These are phyloP conservation scores for Mustela nigripes DNA, from an alignment of 2,113 vertebrate species.

Conservation along the genomic window DNA sequence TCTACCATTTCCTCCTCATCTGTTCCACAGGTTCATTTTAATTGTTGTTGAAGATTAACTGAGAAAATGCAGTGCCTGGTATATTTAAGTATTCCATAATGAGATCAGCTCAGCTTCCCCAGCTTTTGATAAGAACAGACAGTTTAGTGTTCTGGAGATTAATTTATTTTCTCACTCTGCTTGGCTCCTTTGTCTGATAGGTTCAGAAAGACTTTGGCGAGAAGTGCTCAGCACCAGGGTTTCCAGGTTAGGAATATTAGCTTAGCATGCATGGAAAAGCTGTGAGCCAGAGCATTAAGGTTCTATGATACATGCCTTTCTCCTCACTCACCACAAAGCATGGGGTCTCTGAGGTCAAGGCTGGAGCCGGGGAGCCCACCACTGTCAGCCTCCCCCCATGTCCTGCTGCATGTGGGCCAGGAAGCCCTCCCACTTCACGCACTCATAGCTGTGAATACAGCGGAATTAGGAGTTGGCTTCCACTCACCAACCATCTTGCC, in stretches of 20 bases:
- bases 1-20: slow-evolving; percentile 1
- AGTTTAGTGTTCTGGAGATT: not conserved
- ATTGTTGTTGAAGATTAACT: not conserved
- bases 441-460: not conserved
- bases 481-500: slow-evolving; percentile 76
- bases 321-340: not conserved
- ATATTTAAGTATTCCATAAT: not conserved
- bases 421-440: not conserved
- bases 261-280: not conserved
- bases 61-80: not conserved
- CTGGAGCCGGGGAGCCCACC: not conserved
- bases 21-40: not conserved
- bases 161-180: not conserved
- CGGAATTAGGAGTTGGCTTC: not conserved
- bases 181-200: not conserved
- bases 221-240: not conserved
- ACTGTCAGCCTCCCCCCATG: not conserved
- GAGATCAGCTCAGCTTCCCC: not conserved
- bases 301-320: not conserved
- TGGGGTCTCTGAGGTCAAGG: not conserved
- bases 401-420: not conserved
- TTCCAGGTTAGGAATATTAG: not conserved
- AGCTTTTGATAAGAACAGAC: not conserved
- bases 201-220: not conserved
- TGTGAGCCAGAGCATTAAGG: not conserved